phyloP scores from a whole-genome alignment of 2,113 vertebrate species.

The Tretioscincus oriximinensis region DNA sequence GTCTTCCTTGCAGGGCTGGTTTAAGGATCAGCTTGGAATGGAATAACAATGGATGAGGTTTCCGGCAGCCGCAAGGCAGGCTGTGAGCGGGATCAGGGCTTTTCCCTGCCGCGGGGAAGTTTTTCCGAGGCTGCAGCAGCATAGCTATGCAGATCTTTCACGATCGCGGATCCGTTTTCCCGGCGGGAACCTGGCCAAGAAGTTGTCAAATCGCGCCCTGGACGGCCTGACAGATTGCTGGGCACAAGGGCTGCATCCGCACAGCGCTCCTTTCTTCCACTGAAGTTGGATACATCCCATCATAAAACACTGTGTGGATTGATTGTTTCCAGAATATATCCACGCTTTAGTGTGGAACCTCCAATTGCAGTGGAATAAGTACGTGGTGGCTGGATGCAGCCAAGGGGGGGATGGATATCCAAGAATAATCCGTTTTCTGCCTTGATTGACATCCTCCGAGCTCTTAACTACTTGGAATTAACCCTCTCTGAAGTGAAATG shows the following conservation, averaged over 20 bases:
- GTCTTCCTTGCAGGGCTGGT: not conserved
- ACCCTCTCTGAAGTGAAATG: no score
- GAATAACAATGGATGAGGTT: not conserved
- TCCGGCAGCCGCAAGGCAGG: not conserved
- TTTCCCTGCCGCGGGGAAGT: no score
- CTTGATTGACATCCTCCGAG: not conserved
- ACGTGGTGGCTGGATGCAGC: no score
- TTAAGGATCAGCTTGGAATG: not conserved
- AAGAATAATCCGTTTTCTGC: not conserved
- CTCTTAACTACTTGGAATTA: not conserved
- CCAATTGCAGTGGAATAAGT: no score
- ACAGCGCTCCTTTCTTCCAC: no score
- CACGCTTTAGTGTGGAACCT: no score
- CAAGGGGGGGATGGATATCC: not conserved
- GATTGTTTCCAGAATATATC: no score
- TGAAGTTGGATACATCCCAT: no score
- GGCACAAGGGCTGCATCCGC: not conserved
- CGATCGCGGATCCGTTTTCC: not conserved
- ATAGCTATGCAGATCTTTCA: not conserved
- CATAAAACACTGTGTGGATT: no score
- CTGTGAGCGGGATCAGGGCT: not conserved
- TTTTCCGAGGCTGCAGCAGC: not conserved
- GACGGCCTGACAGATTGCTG: not conserved
- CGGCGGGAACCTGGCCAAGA: not conserved
- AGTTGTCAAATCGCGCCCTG: not conserved